Evolutionary conservation across 1,140 invertebrate species (phyloP), one percentile per base, ranked within the genome.

Genomic region (Diprion similis): DNA sequence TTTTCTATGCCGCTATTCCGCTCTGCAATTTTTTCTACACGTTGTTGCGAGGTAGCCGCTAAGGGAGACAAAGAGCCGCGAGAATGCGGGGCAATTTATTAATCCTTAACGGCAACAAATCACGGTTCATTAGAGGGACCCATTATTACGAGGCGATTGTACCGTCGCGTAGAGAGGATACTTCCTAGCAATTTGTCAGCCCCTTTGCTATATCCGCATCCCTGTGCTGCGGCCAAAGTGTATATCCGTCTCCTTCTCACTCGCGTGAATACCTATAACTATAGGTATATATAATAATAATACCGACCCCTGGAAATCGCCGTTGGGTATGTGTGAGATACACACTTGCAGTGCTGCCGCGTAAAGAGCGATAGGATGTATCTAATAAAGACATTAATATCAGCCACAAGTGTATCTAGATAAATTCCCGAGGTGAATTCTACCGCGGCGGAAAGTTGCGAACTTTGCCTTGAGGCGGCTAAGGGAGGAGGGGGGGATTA

Each of bases 381-480:
- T 78, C 82, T 87, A 86, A 87, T 87, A 86, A 86, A 87, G 85
- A 82, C 86, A 86, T 88, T 83, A 86, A 87, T 87, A 87, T 86
- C 80, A 81, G 81, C 77, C 79, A 78, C 75, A 77, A 81, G 77
- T 80, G 80, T 82, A 80, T 80, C 86, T 86, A 83, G 81, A 77
- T 78, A 83, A 83, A 78, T 83, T 81, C 78, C 24, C 76, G 76
- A 71, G 74, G n/a, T 59, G n/a, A 59, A 59, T 59, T 59, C 51
- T 59, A 17, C 51, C n/a, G n/a, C 51, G 51, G n/a, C 6, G 11
- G n/a, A 59, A 11, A 59, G 51, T 59, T 59, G 51, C n/a, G 51
- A 59, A 59, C 8, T 59, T 15, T 59, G 11, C 51, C 11, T 15
- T 37, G 24, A 37, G 24, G 24, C 24, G 24, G 24, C 2, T 37